Conservation (phyloP, 2,888 invertebrate species). For the Amblyteles armatorius region DNA sequence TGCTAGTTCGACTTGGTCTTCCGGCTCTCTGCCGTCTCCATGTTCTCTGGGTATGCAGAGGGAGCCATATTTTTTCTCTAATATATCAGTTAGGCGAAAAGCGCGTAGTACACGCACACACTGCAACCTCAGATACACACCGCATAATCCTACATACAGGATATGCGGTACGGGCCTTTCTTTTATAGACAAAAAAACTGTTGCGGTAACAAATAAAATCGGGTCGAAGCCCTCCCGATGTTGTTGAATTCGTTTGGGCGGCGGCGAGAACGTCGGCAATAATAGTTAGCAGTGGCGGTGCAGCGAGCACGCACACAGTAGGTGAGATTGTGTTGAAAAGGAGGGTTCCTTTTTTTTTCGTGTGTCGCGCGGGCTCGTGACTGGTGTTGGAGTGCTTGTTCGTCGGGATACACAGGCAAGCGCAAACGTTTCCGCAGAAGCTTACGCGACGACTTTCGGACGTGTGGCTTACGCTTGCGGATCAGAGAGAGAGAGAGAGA, state of each 20-base stretch:
- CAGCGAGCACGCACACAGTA: conserved; percentile 15
- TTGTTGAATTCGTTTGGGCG: conserved; percentile 56
- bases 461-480: background rate
- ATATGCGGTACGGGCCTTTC: conserved; percentile 67
- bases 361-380: conserved; percentile 16
- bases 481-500: background rate
- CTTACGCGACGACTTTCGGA: background rate
- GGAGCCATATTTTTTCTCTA: conserved; percentile 87
- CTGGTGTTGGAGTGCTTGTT: background rate
- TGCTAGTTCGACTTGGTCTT: conserved; percentile 31
- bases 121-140: conserved; percentile 65
- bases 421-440: background rate
- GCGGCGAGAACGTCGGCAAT: conserved; percentile 36
- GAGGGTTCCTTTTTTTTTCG: background rate
- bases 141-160: conserved; percentile 52
- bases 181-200: conserved; percentile 66
- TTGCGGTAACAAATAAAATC: conserved; percentile 33
- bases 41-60: conserved; percentile 86
- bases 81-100: conserved; percentile 86
- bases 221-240: conserved; percentile 20
- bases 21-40: conserved; percentile 42
- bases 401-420: background rate
- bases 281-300: conserved; percentile 12
- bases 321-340: conserved; percentile 1
- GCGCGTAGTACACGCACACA: conserved; percentile 79